Base-by-base conservation (phyloP, 2,797 vertebrate species). In the Chiloscyllium punctatum region DNA sequence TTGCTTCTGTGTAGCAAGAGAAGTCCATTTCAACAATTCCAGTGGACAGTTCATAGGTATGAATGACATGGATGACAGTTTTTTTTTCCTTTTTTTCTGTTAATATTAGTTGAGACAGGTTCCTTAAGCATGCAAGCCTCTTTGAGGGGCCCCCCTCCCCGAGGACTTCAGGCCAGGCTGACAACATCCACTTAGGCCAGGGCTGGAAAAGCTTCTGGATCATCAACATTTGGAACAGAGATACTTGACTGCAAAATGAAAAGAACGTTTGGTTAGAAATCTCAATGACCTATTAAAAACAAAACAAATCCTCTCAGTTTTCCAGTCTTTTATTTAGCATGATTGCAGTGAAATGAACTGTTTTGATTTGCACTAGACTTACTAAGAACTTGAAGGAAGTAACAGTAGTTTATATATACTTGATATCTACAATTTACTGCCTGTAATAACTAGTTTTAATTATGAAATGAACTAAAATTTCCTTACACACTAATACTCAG, bases 61-160 rank as follows among this genome's bases (percentile, higher is more conserved):
- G 98, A 98, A 98, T 98, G 98, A 98, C 98, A 98, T 98, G 98
- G 98, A 99, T 98, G 98, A 99, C 98, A 98, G 98, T 99, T 98
- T 98, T 98, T 98, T 97, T 98, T 98, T 98, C 98, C 97, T 96
- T 97, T 97, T 97, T 96, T 97, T 97, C 97, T 96, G 97, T 98
- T 98, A 97, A 98, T 97, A 98, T 98, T 48, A 98, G 98, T 99
- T 97, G 98, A 97, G 98, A 95, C 98, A 98, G 98, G 98, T 98
- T 99, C 99, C 98, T 98, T 98, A 99, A 99, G 98, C 99, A 99
- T 99, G 99, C 99, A 99, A 99, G 98, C 98, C 98, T 99, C 98
- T 98, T 98, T 98, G 98, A 99, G 98, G 98, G 98, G 97, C 98
- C 97, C 97, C 66, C 98, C 57, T 62, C 57, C 98, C 95, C 97